These are phyloP conservation scores for Gisinianus flammeolus DNA, from an alignment of 2,888 invertebrate species.

Conservation along the genomic window DNA sequence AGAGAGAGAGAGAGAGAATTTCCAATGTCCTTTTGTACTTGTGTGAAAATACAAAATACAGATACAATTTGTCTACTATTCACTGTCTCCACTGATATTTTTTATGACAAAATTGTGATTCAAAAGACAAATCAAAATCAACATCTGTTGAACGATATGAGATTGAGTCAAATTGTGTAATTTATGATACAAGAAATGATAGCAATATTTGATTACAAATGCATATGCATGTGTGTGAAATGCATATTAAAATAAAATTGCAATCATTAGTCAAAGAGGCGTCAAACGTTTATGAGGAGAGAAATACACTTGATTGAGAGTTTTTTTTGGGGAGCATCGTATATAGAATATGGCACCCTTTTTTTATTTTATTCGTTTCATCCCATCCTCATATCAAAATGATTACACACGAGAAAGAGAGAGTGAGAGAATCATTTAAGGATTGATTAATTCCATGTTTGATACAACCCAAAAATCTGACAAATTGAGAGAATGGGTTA, in stretches of 20 bases:
- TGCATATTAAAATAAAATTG: slow-evolving; percentile 25
- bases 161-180: no score
- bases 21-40: no score
- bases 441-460: slow-evolving; percentile 34
- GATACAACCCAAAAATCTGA: not conserved
- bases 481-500: slow-evolving; percentile 35
- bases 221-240: not conserved
- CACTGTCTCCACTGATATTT: no score
- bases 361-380: not conserved
- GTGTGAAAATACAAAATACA: no score
- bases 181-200: not conserved
- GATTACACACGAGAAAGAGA: slow-evolving; percentile 10
- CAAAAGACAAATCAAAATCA: not conserved
- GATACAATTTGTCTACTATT: no score
- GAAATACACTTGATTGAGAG: not conserved
- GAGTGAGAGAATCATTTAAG: slow-evolving; percentile 2
- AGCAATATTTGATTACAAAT: not conserved
- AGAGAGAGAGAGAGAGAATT: no score
- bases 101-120: no score
- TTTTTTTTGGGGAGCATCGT: not conserved
- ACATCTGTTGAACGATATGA: not conserved
- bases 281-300: not conserved
- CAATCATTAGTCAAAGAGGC: slow-evolving; percentile 29
- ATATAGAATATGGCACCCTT: not conserved
- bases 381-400: slow-evolving; percentile 11